Conservation (phyloP, 2,888 invertebrate species). For the Anodontia alba region DNA sequence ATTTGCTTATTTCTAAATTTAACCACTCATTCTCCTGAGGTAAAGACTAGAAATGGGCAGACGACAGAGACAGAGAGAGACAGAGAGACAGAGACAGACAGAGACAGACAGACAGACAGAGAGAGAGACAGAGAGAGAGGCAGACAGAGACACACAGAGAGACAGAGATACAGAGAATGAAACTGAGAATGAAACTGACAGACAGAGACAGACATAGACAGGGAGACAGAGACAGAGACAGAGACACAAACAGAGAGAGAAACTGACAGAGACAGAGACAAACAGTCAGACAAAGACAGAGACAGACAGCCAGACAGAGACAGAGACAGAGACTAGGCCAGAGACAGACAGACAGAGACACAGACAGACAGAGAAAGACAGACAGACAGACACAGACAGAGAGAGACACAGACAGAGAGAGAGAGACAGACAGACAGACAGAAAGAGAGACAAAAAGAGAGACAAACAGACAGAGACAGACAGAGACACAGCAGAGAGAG, state of each 20-base stretch:
- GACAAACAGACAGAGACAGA: neutral
- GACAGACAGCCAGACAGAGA: too few relatives aligned
- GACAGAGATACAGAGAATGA: neutral
- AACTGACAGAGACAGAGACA: neutral
- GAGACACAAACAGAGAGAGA: neutral
- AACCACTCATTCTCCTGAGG: neutral
- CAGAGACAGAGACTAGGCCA: neutral
- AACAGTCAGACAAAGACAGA: too few relatives aligned
- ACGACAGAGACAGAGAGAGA: slow-evolving; percentile 18
- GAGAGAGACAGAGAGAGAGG: slow-evolving; percentile 15
- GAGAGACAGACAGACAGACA: slow-evolving; percentile 1
- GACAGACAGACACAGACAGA: neutral
- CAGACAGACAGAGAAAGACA: neutral
- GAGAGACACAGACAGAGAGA: neutral
- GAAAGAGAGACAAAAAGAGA: neutral
- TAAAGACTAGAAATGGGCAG: neutral
- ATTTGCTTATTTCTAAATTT: too few relatives aligned
- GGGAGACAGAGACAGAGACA: slow-evolving; percentile 2
- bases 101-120: slow-evolving; percentile 29
- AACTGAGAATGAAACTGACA: neutral
- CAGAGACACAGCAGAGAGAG: neutral
- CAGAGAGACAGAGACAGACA: slow-evolving; percentile 31
- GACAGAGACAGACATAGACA: neutral
- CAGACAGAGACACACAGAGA: too few relatives aligned
- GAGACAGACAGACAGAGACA: neutral